A percentile compares a stretch with the other conserved stretches of the same genome.
Conservation (phyloP, 2,888 invertebrate species). For the Sabatieria punctata region DNA sequence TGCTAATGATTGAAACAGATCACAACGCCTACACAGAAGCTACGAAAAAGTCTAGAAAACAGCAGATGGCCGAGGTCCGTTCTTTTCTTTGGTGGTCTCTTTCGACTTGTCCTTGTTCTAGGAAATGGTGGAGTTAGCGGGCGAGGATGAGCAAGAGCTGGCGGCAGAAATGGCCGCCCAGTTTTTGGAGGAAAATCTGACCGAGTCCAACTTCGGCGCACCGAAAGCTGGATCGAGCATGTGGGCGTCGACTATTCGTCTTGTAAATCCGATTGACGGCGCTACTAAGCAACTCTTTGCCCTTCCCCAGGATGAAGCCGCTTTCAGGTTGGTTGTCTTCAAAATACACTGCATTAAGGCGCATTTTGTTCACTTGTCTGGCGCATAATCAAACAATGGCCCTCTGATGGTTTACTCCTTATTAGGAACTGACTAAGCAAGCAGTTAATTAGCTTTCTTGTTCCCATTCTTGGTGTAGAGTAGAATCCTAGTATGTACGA, state of each 20-base stretch:
- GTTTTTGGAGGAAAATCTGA: conserved; percentile 77
- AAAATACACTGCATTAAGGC: too few relatives aligned
- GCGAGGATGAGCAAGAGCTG: conserved; percentile 79
- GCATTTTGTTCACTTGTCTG: too few relatives aligned
- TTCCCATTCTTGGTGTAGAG: too few relatives aligned
- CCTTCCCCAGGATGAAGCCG: conserved; percentile 88
- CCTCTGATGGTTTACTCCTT: too few relatives aligned
- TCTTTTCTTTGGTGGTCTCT: too few relatives aligned
- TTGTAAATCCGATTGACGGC: conserved; percentile 67
- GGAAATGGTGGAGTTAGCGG: conserved; percentile 93
- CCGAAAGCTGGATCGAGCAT: conserved; percentile 81
- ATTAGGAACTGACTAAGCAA: too few relatives aligned
- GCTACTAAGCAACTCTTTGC: conserved; percentile 57
- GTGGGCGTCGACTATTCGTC: conserved; percentile 65
- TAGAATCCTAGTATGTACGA: too few relatives aligned
- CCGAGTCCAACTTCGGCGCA: conserved; percentile 81
- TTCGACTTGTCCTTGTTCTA: conserved; percentile 17
- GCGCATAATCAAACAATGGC: too few relatives aligned
- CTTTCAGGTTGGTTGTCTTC: conserved; percentile 47
- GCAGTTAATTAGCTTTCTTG: too few relatives aligned
- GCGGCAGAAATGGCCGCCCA: conserved; percentile 95
- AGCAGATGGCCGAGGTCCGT: conserved; percentile 75
- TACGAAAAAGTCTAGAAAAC: conserved; percentile 71
- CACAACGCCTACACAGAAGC: conserved; percentile 96
- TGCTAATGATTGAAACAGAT: conserved; percentile 85